phyloP scores from a whole-genome alignment of 2,888 invertebrate genomes.

The Drosophila bunnanda region DNA sequence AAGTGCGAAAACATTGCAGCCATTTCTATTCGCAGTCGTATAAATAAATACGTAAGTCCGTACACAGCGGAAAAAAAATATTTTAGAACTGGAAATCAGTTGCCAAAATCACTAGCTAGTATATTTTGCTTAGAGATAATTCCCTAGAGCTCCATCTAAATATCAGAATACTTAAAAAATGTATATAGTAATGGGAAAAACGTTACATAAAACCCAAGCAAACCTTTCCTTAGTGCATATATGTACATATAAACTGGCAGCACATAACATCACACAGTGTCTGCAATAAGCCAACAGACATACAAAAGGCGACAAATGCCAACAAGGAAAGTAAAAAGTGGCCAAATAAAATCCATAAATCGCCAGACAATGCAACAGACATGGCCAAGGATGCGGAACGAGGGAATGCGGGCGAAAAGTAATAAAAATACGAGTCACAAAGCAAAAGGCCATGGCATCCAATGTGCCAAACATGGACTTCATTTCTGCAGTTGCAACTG shows the following conservation, averaged over 20 bases:
- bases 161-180: not conserved
- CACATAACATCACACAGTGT: conserved; percentile 37
- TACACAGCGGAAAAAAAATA: not conserved
- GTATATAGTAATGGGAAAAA: not conserved
- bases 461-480: conserved; percentile 32
- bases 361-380: conserved; percentile 71
- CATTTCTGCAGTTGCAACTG: conserved; percentile 33
- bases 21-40: conserved; percentile 34
- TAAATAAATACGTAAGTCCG: conserved; percentile 21
- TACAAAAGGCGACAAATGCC: conserved; percentile 76
- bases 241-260: conserved; percentile 14
- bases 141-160: not conserved
- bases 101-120: no score
- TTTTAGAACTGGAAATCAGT: no score
- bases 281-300: conserved; percentile 73
- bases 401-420: conserved; percentile 18
- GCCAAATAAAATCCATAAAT: conserved; percentile 78
- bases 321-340: conserved; percentile 67
- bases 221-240: not conserved
- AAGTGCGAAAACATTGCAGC: conserved; percentile 38
- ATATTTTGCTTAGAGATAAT: no score
- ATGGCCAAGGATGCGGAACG: conserved; percentile 8
- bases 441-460: conserved; percentile 23
- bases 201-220: not conserved
- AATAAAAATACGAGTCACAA: conserved; percentile 62